Base-by-base conservation (phyloP, 2,888 invertebrate genomes). In the Timema cristinae region DNA sequence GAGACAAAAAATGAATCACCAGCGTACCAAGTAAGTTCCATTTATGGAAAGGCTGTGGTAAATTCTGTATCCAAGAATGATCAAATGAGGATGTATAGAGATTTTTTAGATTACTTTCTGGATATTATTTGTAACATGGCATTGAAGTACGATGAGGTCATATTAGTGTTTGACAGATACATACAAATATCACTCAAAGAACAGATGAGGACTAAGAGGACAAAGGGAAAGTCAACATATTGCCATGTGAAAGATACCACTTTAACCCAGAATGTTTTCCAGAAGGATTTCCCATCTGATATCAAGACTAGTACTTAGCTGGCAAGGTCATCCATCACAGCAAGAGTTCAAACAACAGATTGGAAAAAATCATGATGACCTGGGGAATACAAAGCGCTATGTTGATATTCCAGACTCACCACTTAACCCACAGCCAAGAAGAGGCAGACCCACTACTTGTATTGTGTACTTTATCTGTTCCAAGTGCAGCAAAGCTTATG, bases 81-180 rank as follows among this genome's bases (percentile, higher is more conserved):
- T 56, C 56, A 56, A 56, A 56, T 56, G 56, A 13, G 16, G 56
- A 56, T 16, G 16, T 56, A 16, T 2, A 15, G 15, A 56, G 16
- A 56, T 16, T 56, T 56, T 13, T 7, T 16, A 56, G 56, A 56
- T 56, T 56, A n/a, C 56, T 56, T 56, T 56, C n/a, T 13, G 56
- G n/a, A 13, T 56, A 56, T 56, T 9, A n/a, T 56, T 56, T 56
- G 56, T 56, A 56, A 56, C 56, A 56, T 56, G 56, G 56, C 56
- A 56, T n/a, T 16, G n/a, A 56, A 56, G 6, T 56, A 56, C 7
- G 56, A 56, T 56, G 59, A 59, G 15, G 59, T 59, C 32, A 59
- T 6, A 59, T 59, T 59, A 59, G 59, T 59, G 59, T 59, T 59
- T 56, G 56, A 56, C 13, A 59, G 59, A 59, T 59, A 59, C 8